phyloP scores from a whole-genome alignment of 2,888 invertebrate genomes.

The Choreutis nemorana region DNA sequence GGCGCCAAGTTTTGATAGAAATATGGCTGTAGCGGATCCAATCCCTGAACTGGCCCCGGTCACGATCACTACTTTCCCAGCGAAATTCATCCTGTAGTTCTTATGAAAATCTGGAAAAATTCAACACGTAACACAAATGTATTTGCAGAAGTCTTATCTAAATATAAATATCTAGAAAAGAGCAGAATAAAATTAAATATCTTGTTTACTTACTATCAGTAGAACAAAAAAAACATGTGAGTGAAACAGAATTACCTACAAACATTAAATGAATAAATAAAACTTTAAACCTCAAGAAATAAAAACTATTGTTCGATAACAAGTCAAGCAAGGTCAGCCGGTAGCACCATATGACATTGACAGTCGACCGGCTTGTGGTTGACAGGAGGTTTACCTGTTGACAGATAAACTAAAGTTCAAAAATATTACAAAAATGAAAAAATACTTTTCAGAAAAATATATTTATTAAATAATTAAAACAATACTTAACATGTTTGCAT shows the following conservation, averaged over 20 bases:
- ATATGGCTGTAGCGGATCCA: constrained; percentile 81
- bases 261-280: neutral
- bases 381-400: no score
- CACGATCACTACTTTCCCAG: constrained; percentile 76
- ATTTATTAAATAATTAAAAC: no score
- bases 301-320: no score
- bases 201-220: neutral
- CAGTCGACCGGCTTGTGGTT: no score
- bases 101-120: constrained; percentile 1
- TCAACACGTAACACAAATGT: constrained; percentile 1
- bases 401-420: no score
- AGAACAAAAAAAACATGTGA: neutral
- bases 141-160: constrained; percentile 17
- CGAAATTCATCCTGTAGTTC: constrained; percentile 68
- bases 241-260: neutral
- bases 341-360: no score
- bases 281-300: neutral
- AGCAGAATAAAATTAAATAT: constrained; percentile 1
- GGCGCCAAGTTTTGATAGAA: constrained; percentile 79
- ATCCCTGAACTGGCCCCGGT: constrained; percentile 89
- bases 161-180: constrained; percentile 9
- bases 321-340: no score
- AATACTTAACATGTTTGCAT: no score
- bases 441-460: no score
- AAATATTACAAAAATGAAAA: no score